phyloP scores from a whole-genome alignment of 2,888 invertebrate species.

The Habroteleia sp. region DNA sequence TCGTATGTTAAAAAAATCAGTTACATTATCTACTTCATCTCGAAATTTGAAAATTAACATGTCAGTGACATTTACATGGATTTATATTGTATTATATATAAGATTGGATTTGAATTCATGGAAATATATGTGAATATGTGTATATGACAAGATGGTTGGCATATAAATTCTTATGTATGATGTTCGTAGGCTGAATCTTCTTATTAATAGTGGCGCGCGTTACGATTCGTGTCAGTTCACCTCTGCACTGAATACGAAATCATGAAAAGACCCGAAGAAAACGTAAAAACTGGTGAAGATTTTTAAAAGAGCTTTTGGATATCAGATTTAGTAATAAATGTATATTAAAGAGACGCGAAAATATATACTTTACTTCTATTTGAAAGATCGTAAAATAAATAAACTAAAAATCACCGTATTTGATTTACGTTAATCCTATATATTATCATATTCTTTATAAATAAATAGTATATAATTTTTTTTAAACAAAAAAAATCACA shows the following conservation, averaged over 20 bases:
- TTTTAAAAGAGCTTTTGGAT: background rate
- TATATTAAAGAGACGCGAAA: background rate
- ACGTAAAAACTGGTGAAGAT: constrained; percentile 6
- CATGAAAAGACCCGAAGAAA: background rate
- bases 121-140: constrained; percentile 9
- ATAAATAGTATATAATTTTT: no score
- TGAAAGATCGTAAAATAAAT: no score
- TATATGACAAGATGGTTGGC: constrained; percentile 8
- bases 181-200: constrained; percentile 32
- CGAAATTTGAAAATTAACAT: no score
- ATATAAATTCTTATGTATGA: constrained; percentile 39
- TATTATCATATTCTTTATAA: no score
- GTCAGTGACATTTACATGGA: constrained; percentile 2
- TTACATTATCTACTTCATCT: no score
- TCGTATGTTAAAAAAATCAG: no score
- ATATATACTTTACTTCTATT: no score
- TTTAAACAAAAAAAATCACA: no score
- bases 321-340: constrained; percentile 1
- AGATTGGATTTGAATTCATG: constrained; percentile 5
- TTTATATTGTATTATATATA: background rate
- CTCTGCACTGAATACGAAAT: constrained; percentile 35
- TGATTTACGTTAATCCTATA: no score
- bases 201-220: constrained; percentile 31
- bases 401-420: no score
- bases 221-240: constrained; percentile 34